Evolutionary conservation across 2,113 vertebrate genomes (phyloP), one percentile per base, ranked within the genome.

Genomic region (Panthera tigris): DNA sequence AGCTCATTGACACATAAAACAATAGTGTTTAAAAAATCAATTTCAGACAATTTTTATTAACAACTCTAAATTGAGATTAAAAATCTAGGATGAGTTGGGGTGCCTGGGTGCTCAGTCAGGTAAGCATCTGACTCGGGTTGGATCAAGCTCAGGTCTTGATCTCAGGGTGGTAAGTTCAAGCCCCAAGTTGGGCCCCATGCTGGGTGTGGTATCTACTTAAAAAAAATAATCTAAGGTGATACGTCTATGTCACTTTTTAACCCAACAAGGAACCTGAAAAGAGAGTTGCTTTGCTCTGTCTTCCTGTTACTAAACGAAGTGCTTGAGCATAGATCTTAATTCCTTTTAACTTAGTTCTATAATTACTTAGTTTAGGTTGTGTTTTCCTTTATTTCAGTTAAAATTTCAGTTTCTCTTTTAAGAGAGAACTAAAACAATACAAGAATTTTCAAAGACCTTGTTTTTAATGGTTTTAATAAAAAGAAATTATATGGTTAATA

Each of bases 321-420:
- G 9, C 41, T 27, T 65, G 33, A 69, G 25, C 6, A 45, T 48
- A 7, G 85, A 63, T 85, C 15, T 31, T 45, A 48, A 50, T 19
- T 48, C 13, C 6, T 73, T 86, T 76, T 69, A 33, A 73, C 61
- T 85, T 80, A 78, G 69, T 80, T 92, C 29, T 85, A 29, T 39
- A 76, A 50, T 31, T 73, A 93, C 52, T 82, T 61, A 89, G 39
- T 83, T 96, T 76, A 19, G 57, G 50, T 82, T 69, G 33, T 29
- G 14, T 41, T 78, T 80, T 91, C n/a, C 86, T 90, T 93, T 86
- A 39, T 39, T 84, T 66, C 57, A 65, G 76, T 33, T 89, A 36
- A 55, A 91, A 74, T 93, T 91, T 84, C n/a, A 86, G 55, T 73
- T 84, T 96, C 14, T 21, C 74, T 89, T 96, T 76, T 41, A 93